Evolutionary conservation across 2,888 invertebrate species (phyloP), one percentile per base, ranked within the genome.

Genomic region (Himalopsyche tibetana): DNA sequence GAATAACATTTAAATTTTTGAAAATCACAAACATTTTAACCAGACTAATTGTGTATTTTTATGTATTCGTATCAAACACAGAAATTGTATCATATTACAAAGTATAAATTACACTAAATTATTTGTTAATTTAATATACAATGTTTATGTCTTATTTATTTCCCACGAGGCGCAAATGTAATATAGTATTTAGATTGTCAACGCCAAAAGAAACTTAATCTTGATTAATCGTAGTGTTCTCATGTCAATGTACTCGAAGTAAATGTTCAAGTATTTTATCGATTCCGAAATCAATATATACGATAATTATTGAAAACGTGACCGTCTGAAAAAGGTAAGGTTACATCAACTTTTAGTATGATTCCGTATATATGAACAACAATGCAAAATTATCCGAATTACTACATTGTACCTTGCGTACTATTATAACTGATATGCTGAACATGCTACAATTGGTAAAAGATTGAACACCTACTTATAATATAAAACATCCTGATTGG

Each of bases 291-390:
- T 74, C 74, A 74, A 74, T 36, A 38, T 19, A 74, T 74, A 74
- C 74, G 74, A 74, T 74, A 38, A 38, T 74, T 74, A 74, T 74
- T 74, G 36, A 74, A 74, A 74, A 74, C 80, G 80, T 80, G 80
- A 80, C 80, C 80, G 45, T 80, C 80, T 80, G 51, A n/a, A 80
- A 80, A 80, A 45, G 80, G 80, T 51, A 80, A n/a, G 74, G 74
- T 74, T 74, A 74, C 74, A 74, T 38, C 74, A 19, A 74, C 74
- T 74, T 74, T 74, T 74, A 74, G n/a, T 28, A 38, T 74, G 28
- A 74, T 36, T 74, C 4, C n/a, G 74, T 74, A 74, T 5, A 15
- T 74, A 74, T 38, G 28, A 38, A 74, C 38, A 38, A 74, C 74
- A 74, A 74, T 74, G 74, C 38, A 74, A 74, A 74, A 74, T 74